A percentile compares a stretch with the other conserved stretches of the same genome.
phyloP scores from a whole-genome alignment of 1,140 invertebrate species.

The Trachelipus rathkii region DNA sequence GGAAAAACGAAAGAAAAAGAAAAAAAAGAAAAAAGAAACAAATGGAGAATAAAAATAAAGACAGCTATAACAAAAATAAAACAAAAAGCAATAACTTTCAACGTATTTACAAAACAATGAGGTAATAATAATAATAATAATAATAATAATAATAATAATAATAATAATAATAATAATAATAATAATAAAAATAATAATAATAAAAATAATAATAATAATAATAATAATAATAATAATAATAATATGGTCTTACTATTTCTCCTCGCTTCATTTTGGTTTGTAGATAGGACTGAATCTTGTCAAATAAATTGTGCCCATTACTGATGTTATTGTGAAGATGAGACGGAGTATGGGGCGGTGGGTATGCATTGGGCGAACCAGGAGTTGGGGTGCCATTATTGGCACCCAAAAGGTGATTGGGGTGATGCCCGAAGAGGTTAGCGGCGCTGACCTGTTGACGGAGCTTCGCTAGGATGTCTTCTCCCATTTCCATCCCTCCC shows the following conservation, averaged over 20 bases:
- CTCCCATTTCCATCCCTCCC: slow-evolving; percentile 20
- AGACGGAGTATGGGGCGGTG: slow-evolving; percentile 32
- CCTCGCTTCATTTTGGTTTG: slow-evolving; percentile 29
- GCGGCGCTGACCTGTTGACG: slow-evolving; percentile 42
- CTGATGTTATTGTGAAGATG: slow-evolving; percentile 33
- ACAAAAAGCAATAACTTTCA: too few relatives aligned
- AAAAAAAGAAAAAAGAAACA: too few relatives aligned
- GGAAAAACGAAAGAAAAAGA: too few relatives aligned
- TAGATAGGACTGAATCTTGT: slow-evolving; percentile 39
- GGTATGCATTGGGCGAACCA: slow-evolving; percentile 18
- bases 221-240: too few relatives aligned
- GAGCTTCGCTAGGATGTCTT: slow-evolving; percentile 44
- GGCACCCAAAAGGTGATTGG: slow-evolving; percentile 15
- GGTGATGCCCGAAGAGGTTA: slow-evolving; percentile 27
- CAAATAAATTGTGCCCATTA: slow-evolving; percentile 39
- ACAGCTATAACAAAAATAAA: too few relatives aligned
- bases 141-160: too few relatives aligned
- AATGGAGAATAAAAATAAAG: too few relatives aligned
- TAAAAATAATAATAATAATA: too few relatives aligned
- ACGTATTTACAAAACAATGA: too few relatives aligned
- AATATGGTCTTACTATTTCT: neutral
- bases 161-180: too few relatives aligned
- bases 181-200: too few relatives aligned
- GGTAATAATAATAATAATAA: too few relatives aligned
- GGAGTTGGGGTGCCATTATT: slow-evolving; percentile 20